Base-by-base conservation (phyloP, 2,888 invertebrate genomes). In the Hyalella azteca region DNA sequence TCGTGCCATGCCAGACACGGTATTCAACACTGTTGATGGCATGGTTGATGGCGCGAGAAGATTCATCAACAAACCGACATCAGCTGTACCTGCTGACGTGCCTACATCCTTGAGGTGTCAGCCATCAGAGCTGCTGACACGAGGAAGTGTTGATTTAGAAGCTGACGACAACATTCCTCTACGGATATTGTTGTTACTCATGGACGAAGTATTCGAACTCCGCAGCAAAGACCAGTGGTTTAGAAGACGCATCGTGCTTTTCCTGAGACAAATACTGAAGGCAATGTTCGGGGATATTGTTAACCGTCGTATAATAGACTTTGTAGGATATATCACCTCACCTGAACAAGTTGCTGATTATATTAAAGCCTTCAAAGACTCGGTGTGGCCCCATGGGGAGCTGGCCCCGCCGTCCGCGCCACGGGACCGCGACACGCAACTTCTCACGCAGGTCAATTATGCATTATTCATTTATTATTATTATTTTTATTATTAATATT, bases 281-380 rank as follows among this genome's bases (percentile, higher is more conserved):
- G 89, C 89, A 50, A 89, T 90, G 75, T 89, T 90, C 85, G 91
- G 91, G 4, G 93, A 94, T 86, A 93, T 93, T 85, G 93, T 95
- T 50, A 95, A 95, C 88, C 90, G 95, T 86, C 92, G 94, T 87
- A 96, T 97, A 82, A 90, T 96, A 78, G 96, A 96, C 86, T 93
- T 94, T 86, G 95, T 97, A 1, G 93, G 94, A 36, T 92, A 92
- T 83, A 89, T 95, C 86, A 96, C 96, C 0, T 94, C 95, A 84
- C 95, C 96, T 0, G 92, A 93, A 84, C 95, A 95, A 87, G 93
- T 97, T 66, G 94, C 95, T 0, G 93, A 93, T 86, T 96, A 96
- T 88, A 90, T 97, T 81, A 92, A 92, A 87, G 90, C 92, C 40
- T 93, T 96, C 87, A 91, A 91, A 85, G 89, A 91, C 83, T 87